phyloP scores from a whole-genome alignment of 2,888 invertebrate species.

The Dolichopus griseipennis region DNA sequence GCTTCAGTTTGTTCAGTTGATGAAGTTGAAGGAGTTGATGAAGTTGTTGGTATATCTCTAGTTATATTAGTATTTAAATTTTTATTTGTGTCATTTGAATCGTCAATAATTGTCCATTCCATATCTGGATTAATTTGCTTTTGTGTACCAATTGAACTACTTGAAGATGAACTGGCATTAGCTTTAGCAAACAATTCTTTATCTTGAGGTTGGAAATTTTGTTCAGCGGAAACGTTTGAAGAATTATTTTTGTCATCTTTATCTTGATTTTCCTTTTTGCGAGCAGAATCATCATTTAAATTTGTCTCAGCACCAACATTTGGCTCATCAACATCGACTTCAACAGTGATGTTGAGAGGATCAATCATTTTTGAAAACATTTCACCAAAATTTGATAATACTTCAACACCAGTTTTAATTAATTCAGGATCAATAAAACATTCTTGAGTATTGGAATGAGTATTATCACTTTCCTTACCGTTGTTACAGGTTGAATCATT shows the following conservation, averaged over 20 bases:
- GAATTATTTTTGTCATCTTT: not conserved
- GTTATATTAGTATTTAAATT: not conserved
- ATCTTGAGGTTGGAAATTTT: not conserved
- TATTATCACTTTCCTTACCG: not conserved
- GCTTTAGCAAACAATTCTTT: too few species aligned
- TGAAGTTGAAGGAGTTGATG: not conserved
- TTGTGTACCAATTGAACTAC: too few species aligned
- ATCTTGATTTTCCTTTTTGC: too few species aligned
- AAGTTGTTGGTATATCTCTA: not conserved
- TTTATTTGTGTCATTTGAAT: not conserved
- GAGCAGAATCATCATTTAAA: too few species aligned
- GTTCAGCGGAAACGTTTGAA: too few species aligned
- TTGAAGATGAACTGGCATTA: too few species aligned
- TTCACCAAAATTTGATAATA: not conserved
- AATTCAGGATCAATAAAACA: not conserved
- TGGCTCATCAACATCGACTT: not conserved
- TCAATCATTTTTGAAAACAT: not conserved
- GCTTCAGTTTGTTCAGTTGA: too few species aligned
- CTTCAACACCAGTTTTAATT: slow-evolving; percentile 2
- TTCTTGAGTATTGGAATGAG: too few species aligned
- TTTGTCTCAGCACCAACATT: too few species aligned
- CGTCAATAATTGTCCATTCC: slow-evolving; percentile 2
- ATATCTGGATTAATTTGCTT: not conserved
- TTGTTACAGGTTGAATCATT: not conserved
- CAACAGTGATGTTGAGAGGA: not conserved